phyloP scores from a whole-genome alignment of 2,113 vertebrate genomes.

The Octodon degus region DNA sequence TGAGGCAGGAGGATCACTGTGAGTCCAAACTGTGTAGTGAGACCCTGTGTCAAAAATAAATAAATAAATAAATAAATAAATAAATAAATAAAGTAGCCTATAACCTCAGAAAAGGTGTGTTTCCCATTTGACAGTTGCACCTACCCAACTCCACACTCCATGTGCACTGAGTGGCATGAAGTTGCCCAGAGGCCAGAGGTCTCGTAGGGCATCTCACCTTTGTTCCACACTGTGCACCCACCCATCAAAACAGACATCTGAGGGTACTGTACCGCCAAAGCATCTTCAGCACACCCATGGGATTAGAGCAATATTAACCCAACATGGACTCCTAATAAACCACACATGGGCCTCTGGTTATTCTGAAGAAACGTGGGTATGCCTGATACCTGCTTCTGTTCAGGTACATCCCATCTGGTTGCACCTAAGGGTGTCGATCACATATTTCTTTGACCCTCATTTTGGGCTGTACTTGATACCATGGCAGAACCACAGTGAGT shows the following conservation, averaged over 20 bases:
- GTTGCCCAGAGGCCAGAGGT: background rate
- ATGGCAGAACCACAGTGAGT: background rate
- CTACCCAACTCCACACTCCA: accelerated
- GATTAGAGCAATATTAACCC: background rate
- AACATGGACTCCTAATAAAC: background rate
- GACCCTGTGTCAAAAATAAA: too few species aligned
- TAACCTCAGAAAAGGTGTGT: background rate
- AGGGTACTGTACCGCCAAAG: background rate
- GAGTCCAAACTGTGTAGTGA: too few species aligned
- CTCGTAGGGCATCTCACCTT: background rate
- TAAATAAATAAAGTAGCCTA: background rate
- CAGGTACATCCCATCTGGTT: background rate
- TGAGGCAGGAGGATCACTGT: too few species aligned
- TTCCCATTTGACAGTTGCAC: background rate
- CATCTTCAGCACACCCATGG: background rate
- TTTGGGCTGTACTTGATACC: background rate
- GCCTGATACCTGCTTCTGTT: background rate
- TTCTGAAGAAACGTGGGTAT: background rate
- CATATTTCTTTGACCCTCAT: background rate
- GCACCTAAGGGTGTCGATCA: background rate
- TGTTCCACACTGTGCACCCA: background rate
- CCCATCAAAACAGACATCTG: background rate
- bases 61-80: too few species aligned
- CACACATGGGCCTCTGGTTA: background rate
- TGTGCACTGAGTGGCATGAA: background rate